Base-by-base conservation (phyloP, 37 sponge, comb jelly and placozoan species). In the Agelas oroides region DNA sequence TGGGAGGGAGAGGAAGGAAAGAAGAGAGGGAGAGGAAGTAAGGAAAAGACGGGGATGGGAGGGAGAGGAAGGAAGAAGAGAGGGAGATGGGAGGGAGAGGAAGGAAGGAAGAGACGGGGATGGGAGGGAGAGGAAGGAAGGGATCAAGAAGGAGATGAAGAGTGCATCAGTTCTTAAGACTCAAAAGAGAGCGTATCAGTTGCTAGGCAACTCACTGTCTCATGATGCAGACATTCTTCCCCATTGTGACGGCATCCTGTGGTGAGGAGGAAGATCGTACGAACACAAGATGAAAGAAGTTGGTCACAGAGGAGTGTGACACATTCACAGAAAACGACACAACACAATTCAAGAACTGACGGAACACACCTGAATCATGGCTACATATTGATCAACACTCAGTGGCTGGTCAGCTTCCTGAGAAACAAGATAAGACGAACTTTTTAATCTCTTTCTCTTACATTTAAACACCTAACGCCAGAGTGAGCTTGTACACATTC, bases 171-270 rank as follows among this genome's bases (percentile, higher is more conserved):
- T n/a, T n/a, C n/a, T n/a, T n/a, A n/a, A n/a, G n/a, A n/a, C n/a
- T n/a, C 46, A 46, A 3, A 46, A 3, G 46, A 12, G 46, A 8
- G 46, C 8, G 46, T 12, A 46, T 8, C 8, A 8, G 46, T 46
- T 46, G 46, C 46, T 46, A 46, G 46, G 46, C 64, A 25, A 17
- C 18, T 66, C 17, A 24, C 33, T 24, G 28, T 66, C 67, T 33
- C 82, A 95, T 80, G 77, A 97, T 93, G 75, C 95, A 94, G 28
- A 98, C 75, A 79, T 96, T 98, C 88, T 96, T 98, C 28, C 89
- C 84, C 84, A 98, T 85, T 5, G 80, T 76, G 16, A 94, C 84
- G 19, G 92, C 95, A 91, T 98, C 99, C 86, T 95, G 52, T 66
- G 1, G 40, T 46, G 46, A 8, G 46, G 8, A 46, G 6, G 46